These are phyloP conservation scores for Poecilobothrus nobilitatus DNA, from an alignment of 2,888 invertebrate species.

Conservation along the genomic window DNA sequence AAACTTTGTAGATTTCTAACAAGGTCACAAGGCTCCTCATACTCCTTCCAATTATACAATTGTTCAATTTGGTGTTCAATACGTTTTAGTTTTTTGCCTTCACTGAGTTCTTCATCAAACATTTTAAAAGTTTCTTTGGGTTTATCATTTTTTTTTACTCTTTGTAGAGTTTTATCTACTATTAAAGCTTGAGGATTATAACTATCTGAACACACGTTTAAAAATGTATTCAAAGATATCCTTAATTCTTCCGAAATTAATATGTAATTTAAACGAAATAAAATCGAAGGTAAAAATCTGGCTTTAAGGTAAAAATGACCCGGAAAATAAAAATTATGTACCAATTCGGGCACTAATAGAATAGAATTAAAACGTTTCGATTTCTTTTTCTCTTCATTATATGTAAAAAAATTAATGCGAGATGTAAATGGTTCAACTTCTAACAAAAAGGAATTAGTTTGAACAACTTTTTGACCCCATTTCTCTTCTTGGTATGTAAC, in stretches of 20 bases:
- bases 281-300: slow-evolving; percentile 69
- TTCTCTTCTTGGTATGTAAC: slow-evolving; percentile 66
- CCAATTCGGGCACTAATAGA: slow-evolving; percentile 80
- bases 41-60: slow-evolving; percentile 30
- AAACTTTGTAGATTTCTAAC: slow-evolving; percentile 47
- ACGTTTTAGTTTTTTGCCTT: not conserved
- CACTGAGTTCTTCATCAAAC: not conserved
- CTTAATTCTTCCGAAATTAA: slow-evolving; percentile 39
- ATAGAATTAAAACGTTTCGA: slow-evolving; percentile 43
- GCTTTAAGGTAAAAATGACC: slow-evolving; percentile 78
- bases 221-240: slow-evolving; percentile 37
- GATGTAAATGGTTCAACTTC: slow-evolving; percentile 56
- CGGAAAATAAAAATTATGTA: slow-evolving; percentile 62
- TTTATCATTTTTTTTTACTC: slow-evolving; percentile 30
- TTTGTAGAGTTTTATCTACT: slow-evolving; percentile 33
- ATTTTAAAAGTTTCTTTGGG: slow-evolving; percentile 18
- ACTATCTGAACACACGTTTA: slow-evolving; percentile 27
- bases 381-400: slow-evolving; percentile 35
- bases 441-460: slow-evolving; percentile 62
- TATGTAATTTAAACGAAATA: slow-evolving; percentile 55
- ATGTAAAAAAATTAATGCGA: slow-evolving; percentile 38
- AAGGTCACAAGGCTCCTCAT: slow-evolving; percentile 60
- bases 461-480: slow-evolving; percentile 56
- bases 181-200: slow-evolving; percentile 33
- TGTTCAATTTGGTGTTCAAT: not conserved